Conservation (phyloP, 1,140 invertebrate species). For the Trichonephila clavipes region DNA sequence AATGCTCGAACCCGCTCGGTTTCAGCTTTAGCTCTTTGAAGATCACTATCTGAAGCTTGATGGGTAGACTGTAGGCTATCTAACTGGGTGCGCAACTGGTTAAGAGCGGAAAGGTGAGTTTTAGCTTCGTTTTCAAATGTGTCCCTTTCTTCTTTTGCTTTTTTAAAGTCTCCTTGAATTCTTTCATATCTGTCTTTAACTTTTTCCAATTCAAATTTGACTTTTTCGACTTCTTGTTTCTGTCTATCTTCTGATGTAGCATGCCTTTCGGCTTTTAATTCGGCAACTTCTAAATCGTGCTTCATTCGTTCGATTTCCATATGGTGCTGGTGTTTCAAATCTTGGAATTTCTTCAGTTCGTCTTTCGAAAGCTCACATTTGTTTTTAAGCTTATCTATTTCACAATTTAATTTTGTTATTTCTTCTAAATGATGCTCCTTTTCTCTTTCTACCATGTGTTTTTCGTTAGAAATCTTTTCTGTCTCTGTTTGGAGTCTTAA, state of each 20-base stretch:
- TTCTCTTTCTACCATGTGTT: conserved; percentile 79
- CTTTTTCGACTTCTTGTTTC: conserved; percentile 89
- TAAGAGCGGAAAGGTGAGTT: conserved; percentile 61
- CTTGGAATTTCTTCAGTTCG: conserved; percentile 77
- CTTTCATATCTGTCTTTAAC: conserved; percentile 91
- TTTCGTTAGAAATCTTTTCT: conserved; percentile 76
- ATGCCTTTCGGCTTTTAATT: conserved; percentile 88
- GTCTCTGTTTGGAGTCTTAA: conserved; percentile 79
- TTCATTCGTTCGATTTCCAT: conserved; percentile 78
- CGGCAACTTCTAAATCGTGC: conserved; percentile 85
- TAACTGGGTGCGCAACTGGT: conserved; percentile 59
- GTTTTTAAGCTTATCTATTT: conserved; percentile 86
- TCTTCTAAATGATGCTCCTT: conserved; percentile 77
- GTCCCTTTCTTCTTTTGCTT: conserved; percentile 84
- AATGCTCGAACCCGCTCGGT: conserved; percentile 77
- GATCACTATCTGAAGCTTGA: conserved; percentile 51
- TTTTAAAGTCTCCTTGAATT: conserved; percentile 88
- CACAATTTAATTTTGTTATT: conserved; percentile 83
- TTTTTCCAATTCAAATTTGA: conserved; percentile 93
- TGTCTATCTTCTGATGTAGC: conserved; percentile 88
- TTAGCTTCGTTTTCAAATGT: conserved; percentile 79
- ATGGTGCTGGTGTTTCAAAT: conserved; percentile 77
- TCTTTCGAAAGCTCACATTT: conserved; percentile 76
- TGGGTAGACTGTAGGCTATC: conserved; percentile 65
- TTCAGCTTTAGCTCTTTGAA: conserved; percentile 74